Base-by-base conservation (phyloP, 2,888 invertebrate species). In the Agrotis clavis region DNA sequence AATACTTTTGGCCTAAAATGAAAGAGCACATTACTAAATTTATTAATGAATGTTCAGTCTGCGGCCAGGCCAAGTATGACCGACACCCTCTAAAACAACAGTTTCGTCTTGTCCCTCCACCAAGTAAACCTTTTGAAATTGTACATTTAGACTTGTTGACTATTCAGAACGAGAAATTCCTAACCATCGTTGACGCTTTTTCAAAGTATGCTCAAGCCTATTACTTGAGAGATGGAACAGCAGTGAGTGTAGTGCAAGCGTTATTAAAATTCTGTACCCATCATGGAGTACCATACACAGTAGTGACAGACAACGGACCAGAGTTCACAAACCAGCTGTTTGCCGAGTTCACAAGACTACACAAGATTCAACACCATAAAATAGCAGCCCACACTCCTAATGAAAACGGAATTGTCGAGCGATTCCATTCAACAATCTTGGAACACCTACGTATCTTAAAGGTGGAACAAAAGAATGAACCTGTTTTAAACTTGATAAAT, bases 91-190 rank as follows among this genome's bases (percentile, higher is more conserved):
- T 61, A 6, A 61, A 45, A 68, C 67, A 57, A 51, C 45, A 14
- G 25, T 59, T 65, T 50, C 51, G 63, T 3, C 18, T 67, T 21
- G 41, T 51, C 21, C 67, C 59, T 21, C 67, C 67, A 21, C 67
- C 67, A 0, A 0, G 56, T 48, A 64, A 69, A 50, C 61, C 67
- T 0, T 67, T 67, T 25, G 72, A 72, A 19, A 18, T 47, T 13
- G n/a, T 68, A 5, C 62, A 68, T 1, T n/a, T 72, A 16, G 72
- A 72, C 19, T n/a, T 68, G 5, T 68, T 62, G 2, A 72, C 57
- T 1, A 57, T 19, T 9, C 51, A 72, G 18, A 68, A 9, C 5
- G 67, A 71, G 7, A 71, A 71, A 41, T 71, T 53, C 7, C 35
- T 71, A 16, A 71, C 67, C 0, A 60, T 71, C 19, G 56, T 71